These are phyloP conservation scores for Aphodius sticticus DNA, from an alignment of 2,888 invertebrate genomes.

Conservation along the genomic window DNA sequence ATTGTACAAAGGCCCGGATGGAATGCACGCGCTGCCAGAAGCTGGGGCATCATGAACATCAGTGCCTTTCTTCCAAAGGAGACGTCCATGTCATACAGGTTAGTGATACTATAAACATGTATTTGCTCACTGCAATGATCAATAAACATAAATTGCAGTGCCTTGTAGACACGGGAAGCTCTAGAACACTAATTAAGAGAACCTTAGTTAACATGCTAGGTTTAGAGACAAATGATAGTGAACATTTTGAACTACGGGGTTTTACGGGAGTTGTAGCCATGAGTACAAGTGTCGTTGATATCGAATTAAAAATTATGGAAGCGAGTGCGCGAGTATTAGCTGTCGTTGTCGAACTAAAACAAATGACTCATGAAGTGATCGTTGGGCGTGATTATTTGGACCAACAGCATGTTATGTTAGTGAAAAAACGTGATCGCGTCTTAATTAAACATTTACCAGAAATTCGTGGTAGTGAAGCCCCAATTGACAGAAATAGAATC, in stretches of 20 bases:
- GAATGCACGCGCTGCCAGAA: conserved; percentile 21
- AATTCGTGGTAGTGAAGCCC: not conserved
- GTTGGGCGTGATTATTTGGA: conserved; percentile 29
- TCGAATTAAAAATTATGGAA: conserved; percentile 11
- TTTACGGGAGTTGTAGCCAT: conserved; percentile 14
- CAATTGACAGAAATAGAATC: not conserved
- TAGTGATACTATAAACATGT: conserved; percentile 16
- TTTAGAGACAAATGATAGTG: not conserved
- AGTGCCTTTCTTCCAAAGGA: conserved; percentile 10
- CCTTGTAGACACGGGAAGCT: conserved; percentile 26
- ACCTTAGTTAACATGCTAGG: not conserved
- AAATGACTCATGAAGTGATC: conserved; percentile 18
- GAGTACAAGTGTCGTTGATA: not conserved
- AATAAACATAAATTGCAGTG: conserved; percentile 26
- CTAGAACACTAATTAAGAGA: conserved; percentile 25
- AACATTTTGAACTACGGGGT: conserved; percentile 18
- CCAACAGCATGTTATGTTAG: not conserved
- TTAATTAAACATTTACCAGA: conserved; percentile 16
- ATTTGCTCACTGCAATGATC: conserved; percentile 18
- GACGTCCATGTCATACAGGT: conserved; percentile 7
- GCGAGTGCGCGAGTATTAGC: conserved; percentile 15
- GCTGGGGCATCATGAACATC: conserved; percentile 13
- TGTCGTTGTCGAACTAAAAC: conserved; percentile 11
- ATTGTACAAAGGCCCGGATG: conserved; percentile 22
- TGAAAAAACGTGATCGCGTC: not conserved